Conservation (phyloP, 2,113 vertebrate genomes). For the Cololabis saira region DNA sequence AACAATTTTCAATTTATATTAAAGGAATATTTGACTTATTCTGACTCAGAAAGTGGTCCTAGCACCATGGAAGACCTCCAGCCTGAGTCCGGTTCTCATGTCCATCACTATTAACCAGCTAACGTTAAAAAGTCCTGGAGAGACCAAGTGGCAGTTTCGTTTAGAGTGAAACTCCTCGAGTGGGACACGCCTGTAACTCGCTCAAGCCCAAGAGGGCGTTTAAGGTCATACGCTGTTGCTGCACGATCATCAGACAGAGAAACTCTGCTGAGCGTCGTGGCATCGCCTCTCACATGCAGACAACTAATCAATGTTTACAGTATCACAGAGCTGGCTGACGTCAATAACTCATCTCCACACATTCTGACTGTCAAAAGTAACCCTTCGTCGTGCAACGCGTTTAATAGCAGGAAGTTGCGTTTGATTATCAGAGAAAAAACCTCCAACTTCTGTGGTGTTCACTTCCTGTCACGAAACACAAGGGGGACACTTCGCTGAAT, state of each 20-base stretch:
- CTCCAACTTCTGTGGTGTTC: neutral
- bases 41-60: no score
- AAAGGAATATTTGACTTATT: no score
- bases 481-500: constrained; percentile 3
- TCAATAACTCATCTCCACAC: constrained; percentile 39
- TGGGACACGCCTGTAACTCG: no score
- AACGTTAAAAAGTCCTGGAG: no score
- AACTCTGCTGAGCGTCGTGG: neutral
- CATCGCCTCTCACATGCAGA: neutral
- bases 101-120: no score
- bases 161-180: no score
- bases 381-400: constrained; percentile 12
- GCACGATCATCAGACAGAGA: constrained; percentile 1
- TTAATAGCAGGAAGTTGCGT: constrained; percentile 54
- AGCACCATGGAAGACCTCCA: no score
- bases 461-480: constrained; percentile 35
- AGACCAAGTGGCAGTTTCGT: no score
- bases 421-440: constrained; percentile 24
- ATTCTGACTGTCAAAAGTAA: constrained; percentile 9
- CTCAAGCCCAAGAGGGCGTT: no score
- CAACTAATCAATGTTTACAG: neutral
- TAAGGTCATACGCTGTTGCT: no score
- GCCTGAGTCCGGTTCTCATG: no score
- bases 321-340: constrained; percentile 5
- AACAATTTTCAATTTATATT: no score